Evolutionary conservation across 1,140 invertebrate genomes (phyloP).

Genomic region (Dolichoris vasculosae): DNA sequence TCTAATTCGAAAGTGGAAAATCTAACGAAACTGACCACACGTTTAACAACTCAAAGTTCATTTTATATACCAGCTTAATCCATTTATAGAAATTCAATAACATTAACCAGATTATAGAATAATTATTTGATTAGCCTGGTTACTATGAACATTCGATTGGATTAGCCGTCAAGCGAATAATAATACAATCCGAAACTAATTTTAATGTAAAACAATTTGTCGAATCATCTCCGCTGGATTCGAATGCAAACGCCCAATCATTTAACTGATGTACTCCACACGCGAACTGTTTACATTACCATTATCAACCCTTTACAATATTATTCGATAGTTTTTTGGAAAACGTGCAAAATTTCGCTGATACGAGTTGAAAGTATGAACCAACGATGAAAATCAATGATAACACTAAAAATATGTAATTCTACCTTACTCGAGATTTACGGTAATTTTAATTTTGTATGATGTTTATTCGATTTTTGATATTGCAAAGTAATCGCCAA

Average conservation of each 20-base stretch:
- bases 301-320: neutral
- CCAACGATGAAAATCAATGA: too few species aligned
- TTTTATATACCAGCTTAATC: constrained; percentile 5
- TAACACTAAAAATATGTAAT: too few species aligned
- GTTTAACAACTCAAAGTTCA: constrained; percentile 12
- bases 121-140: constrained; percentile 16
- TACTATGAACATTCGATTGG: constrained; percentile 5
- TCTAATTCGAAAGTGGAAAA: neutral
- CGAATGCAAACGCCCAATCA: neutral
- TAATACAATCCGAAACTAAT: constrained; percentile 11
- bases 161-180: constrained; percentile 7
- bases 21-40: neutral
- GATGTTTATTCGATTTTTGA: too few species aligned
- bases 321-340: neutral
- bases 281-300: neutral
- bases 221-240: neutral
- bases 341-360: too few species aligned
- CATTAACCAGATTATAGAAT: constrained; percentile 9
- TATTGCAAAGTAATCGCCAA: too few species aligned
- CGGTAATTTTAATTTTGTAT: too few species aligned
- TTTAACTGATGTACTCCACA: neutral
- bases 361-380: too few species aligned
- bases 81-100: constrained; percentile 44
- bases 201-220: constrained; percentile 23
- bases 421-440: too few species aligned